Evolutionary conservation across 1,140 invertebrate genomes (phyloP), one percentile per base, ranked within the genome.

Genomic region (Prorops nasuta): DNA sequence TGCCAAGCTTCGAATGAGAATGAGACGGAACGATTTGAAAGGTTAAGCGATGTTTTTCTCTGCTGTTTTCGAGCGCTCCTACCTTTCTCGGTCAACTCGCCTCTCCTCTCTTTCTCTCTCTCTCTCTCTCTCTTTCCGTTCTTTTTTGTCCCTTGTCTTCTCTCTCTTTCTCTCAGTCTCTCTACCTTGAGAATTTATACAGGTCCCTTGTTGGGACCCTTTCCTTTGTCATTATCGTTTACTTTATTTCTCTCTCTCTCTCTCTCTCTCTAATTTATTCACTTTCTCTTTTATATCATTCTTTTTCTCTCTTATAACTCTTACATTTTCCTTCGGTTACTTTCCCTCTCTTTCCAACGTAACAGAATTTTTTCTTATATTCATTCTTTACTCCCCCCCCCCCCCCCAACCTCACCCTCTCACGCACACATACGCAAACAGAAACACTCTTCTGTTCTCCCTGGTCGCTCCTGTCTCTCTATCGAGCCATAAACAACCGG

Each of bases 401-500:
- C 24, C 4, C 24, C 4, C 4, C 24, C 4, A 28, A 28, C 10
- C 24, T 10, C 24, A 28, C 10, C 4, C 24, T 28, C 4, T 28
- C 24, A 10, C 24, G 24, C 4, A 10, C 24, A 28, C 24, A 28
- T 10, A 28, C n/a, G n/a, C n/a, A n/a, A n/a, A n/a, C n/a, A n/a
- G n/a, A n/a, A n/a, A n/a, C n/a, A n/a, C n/a, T n/a, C n/a, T n/a
- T n/a, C n/a, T 28, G 24, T 28, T 4, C 24, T 28, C 10, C 24
- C 4, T 10, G 24, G 24, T 28, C 24, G 34, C 34, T 14, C 34
- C 12, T 39, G 21, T 55, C 53, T 52, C 43, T 52, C 44, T 4
- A 28, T 18, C 15, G 15, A 39, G 22, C 40, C 24, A 42, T 42
- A 42, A 42, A 42, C 40, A 42, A 42, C 8, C 21, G 22, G 12